These are phyloP conservation scores for Drosophila robusta DNA, from an alignment of 2,888 invertebrate genomes.

Conservation along the genomic window DNA sequence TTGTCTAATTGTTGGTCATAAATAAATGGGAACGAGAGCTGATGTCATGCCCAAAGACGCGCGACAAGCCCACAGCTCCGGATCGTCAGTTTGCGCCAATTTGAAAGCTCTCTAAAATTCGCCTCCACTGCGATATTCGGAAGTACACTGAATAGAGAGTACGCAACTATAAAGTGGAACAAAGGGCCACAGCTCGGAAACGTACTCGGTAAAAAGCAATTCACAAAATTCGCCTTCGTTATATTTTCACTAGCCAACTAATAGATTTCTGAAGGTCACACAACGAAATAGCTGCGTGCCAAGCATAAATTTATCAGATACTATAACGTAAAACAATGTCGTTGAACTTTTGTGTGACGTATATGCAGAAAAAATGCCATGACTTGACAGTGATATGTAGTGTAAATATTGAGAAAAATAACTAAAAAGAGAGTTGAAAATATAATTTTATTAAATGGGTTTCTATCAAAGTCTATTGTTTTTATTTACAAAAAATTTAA, in stretches of 20 bases:
- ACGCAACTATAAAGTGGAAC: conserved; percentile 16
- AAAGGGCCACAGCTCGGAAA: conserved; percentile 30
- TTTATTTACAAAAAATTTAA: background rate
- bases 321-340: conserved; percentile 37
- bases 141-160: conserved; percentile 44
- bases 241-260: conserved; percentile 34
- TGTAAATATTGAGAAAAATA: conserved; percentile 2
- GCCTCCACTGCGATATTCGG: conserved; percentile 42
- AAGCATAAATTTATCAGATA: conserved; percentile 51
- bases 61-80: conserved; percentile 34
- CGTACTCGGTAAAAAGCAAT: conserved; percentile 1
- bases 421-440: background rate
- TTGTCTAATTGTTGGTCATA: conserved; percentile 64
- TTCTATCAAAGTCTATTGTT: background rate
- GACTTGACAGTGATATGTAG: conserved; percentile 1
- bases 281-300: conserved; percentile 57
- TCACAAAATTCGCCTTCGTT: conserved; percentile 40
- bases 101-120: conserved; percentile 38
- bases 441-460: background rate
- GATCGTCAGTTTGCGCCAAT: conserved; percentile 18
- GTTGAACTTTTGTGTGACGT: conserved; percentile 62
- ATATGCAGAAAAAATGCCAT: conserved; percentile 7
- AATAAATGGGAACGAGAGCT: conserved; percentile 47
- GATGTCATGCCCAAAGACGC: conserved; percentile 50
- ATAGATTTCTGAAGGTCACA: conserved; percentile 69